Conservation (phyloP, 2,113 vertebrate genomes). For the Dipodomys ordii region DNA sequence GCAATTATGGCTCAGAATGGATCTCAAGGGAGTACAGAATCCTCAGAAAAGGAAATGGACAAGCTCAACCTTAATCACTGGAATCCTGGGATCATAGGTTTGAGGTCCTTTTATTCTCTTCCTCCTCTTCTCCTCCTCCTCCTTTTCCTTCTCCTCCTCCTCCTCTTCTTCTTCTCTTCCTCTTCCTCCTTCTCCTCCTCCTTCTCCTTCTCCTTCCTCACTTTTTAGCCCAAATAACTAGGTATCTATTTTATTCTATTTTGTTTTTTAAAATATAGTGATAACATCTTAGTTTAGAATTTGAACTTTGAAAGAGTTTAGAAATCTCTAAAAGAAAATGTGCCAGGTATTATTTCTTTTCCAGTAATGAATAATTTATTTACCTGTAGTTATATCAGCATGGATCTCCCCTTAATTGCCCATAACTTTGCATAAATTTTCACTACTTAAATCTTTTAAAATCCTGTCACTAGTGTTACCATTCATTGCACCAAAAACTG, state of each 20-base stretch:
- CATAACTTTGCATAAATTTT: constrained; percentile 47
- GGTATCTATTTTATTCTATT: background rate
- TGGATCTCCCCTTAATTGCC: background rate
- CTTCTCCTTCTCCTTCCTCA: background rate
- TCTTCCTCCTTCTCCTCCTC: too few relatives aligned
- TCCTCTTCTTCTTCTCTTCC: background rate
- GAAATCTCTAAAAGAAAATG: constrained; percentile 54
- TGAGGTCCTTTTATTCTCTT: too few relatives aligned
- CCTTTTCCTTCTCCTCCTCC: too few relatives aligned
- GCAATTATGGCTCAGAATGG: accelerated
- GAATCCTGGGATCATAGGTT: background rate
- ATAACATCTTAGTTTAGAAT: constrained; percentile 29
- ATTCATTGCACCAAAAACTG: background rate
- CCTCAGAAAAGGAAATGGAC: background rate
- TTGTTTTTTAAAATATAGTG: constrained; percentile 7
- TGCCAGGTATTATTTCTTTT: constrained; percentile 26
- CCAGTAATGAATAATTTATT: constrained; percentile 5
- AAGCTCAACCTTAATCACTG: background rate
- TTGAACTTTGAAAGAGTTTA: constrained; percentile 46
- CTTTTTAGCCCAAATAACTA: background rate
- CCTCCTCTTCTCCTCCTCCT: too few relatives aligned
- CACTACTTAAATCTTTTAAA: constrained; percentile 22
- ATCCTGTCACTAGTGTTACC: background rate
- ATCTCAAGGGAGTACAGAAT: background rate
- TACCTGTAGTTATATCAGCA: background rate